Percentiles rank a stretch among this genome's conserved stretches.
Conservation (phyloP, 2,797 vertebrate genomes). For the Nyctalus aviator region DNA sequence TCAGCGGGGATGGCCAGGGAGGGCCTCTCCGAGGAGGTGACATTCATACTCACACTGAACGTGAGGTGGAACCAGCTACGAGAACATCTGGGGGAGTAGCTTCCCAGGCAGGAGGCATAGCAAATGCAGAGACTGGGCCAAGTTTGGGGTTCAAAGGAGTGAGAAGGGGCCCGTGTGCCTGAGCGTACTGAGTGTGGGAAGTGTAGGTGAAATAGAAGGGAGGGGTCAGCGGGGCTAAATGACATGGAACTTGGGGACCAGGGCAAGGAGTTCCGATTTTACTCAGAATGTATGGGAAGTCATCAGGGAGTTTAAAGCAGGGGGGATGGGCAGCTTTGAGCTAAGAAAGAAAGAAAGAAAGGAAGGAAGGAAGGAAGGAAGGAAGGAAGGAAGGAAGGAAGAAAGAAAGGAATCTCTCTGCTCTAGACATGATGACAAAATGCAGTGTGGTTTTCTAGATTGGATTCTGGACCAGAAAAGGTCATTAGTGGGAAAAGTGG, state of each 20-base stretch:
- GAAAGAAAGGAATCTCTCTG: neutral
- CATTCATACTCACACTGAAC: too few relatives aligned
- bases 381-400: too few relatives aligned
- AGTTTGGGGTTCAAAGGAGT: neutral
- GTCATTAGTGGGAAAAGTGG: neutral
- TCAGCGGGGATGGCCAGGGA: neutral
- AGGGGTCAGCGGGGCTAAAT: neutral
- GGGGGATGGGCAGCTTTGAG: neutral
- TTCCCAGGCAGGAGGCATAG: neutral
- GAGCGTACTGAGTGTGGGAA: neutral
- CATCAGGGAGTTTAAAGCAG: neutral
- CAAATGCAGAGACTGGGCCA: neutral
- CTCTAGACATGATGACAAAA: neutral
- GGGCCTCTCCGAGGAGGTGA: neutral
- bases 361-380: too few relatives aligned
- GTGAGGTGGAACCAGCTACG: neutral
- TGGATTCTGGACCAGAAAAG: neutral
- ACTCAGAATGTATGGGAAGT: neutral
- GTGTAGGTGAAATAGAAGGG: fast-evolving
- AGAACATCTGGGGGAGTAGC: neutral
- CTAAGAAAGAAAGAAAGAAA: neutral
- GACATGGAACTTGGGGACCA: neutral
- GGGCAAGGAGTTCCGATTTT: neutral
- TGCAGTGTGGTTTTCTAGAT: neutral
- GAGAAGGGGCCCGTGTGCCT: fast-evolving